Percentiles rank a stretch among this genome's conserved stretches.
phyloP scores from a whole-genome alignment of 1,140 invertebrate genomes.

The Drosophila nigromelanica region DNA sequence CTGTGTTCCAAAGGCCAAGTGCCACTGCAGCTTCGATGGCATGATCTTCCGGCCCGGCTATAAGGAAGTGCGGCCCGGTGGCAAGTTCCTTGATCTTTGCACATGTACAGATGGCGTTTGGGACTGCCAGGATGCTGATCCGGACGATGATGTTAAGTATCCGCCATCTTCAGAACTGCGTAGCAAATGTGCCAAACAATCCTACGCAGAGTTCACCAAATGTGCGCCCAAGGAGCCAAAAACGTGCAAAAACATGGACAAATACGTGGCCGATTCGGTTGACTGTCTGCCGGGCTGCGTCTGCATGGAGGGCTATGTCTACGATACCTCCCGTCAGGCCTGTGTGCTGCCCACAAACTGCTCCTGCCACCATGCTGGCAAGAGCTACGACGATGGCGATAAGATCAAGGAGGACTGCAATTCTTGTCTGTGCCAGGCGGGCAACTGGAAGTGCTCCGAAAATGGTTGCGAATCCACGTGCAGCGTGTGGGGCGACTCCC shows the following conservation, averaged over 20 bases:
- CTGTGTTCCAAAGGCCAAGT: conserved; percentile 90
- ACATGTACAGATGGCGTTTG: conserved; percentile 90
- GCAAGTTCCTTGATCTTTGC: conserved; percentile 88
- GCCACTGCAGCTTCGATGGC: conserved; percentile 90
- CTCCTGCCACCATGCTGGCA: conserved; percentile 94
- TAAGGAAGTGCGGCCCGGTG: conserved; percentile 88
- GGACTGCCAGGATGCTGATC: conserved; percentile 88
- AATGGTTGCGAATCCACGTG: conserved; percentile 89
- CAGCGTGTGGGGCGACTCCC: conserved; percentile 93
- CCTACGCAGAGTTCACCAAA: conserved; percentile 89
- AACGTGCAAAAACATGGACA: conserved; percentile 94
- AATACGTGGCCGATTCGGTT: conserved; percentile 83
- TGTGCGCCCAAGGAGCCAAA: conserved; percentile 90
- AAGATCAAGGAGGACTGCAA: conserved; percentile 92
- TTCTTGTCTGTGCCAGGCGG: conserved; percentile 88
- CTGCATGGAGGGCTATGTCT: conserved; percentile 90
- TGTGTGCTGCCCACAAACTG: conserved; percentile 90
- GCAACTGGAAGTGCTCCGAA: conserved; percentile 89
- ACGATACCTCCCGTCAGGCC: conserved; percentile 87
- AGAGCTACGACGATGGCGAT: conserved; percentile 91
- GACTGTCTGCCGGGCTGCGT: conserved; percentile 91
- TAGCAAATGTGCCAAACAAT: conserved; percentile 86
- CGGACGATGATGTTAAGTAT: conserved; percentile 87
- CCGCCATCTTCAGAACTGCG: conserved; percentile 86
- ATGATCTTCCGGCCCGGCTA: conserved; percentile 90